phyloP scores from a whole-genome alignment of 2,113 vertebrate genomes.

The Porphyrio hochstetteri region DNA sequence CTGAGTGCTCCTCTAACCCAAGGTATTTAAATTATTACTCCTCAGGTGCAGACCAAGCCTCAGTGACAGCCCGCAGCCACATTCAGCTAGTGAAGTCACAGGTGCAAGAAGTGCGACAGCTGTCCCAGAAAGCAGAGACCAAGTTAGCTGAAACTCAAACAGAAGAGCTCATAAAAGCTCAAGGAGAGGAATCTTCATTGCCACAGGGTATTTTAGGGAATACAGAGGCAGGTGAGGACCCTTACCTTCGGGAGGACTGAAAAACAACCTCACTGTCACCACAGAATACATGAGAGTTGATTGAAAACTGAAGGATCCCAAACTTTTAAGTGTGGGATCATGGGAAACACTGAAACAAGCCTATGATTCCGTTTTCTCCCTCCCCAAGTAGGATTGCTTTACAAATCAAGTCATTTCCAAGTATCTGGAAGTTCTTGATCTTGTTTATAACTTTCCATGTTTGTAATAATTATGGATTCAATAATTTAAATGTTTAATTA shows the following conservation, averaged over 20 bases:
- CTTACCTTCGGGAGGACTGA: slow-evolving; percentile 83
- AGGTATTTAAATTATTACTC: not conserved
- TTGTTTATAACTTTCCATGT: slow-evolving; percentile 3
- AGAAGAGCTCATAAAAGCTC: slow-evolving; percentile 74
- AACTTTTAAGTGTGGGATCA: not conserved
- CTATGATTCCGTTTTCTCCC: not conserved
- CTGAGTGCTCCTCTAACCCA: not conserved
- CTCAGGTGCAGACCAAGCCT: slow-evolving; percentile 90
- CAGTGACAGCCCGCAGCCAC: slow-evolving; percentile 78
- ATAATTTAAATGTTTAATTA: slow-evolving; percentile 51
- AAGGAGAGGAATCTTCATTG: slow-evolving; percentile 29
- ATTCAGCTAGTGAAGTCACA: slow-evolving; percentile 85
- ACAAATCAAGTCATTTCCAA: not conserved
- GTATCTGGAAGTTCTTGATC: not conserved
- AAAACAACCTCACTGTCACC: not conserved
- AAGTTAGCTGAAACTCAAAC: slow-evolving; percentile 87
- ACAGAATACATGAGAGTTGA: not conserved
- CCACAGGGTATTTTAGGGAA: not conserved
- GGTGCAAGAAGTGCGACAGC: slow-evolving; percentile 83
- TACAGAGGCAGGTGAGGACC: slow-evolving; percentile 57
- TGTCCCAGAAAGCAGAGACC: slow-evolving; percentile 85
- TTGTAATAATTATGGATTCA: not conserved
- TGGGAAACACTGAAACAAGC: not conserved
- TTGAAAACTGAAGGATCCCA: not conserved
- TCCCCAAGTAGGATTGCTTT: not conserved